Base-by-base conservation (phyloP, 2,113 vertebrate species). In the Trachemys scripta region DNA sequence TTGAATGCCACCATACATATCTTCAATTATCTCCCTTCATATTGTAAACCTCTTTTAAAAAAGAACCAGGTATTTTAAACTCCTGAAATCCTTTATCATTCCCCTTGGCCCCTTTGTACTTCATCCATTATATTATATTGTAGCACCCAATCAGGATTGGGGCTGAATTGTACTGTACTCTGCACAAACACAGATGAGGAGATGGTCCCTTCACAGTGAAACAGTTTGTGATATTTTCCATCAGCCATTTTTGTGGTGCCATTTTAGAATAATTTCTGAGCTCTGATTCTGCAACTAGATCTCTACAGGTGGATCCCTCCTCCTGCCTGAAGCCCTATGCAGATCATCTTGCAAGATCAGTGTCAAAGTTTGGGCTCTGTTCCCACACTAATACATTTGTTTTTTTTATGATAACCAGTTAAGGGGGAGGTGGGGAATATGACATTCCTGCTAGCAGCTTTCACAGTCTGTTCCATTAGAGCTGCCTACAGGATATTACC, bases 41-140 rank as follows among this genome's bases (percentile, higher is more conserved):
- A 92, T 76, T 8, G 16, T 76, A 76, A 76, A 47, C 42, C 1
- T 76, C 0, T 69, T 1, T 76, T 92, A 25, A 85, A 38, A 94
- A 91, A 0, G 1, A 54, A 85, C 10, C 8, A 84, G 27, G 62
- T 81, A 59, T 25, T 12, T 25, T 38, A 51, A 47, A 47, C 1
- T 11, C 2, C n/a, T 50, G 5, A 2, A 85, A 80, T 0, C 0
- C 25, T 84, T 86, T 20, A 3, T 14, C 2, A 80, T 56, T 1
- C 3, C 5, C 38, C 54, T 59, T 87, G 4, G 1, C 79, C 8
- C 45, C 35, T 7, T 19, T 2, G 0, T 19, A 45, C 2, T 31
- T 96, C 72, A 14, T 45, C 6, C 2, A 14, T 47, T 47, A 16
- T 45, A n/a, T 27, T 42, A 3, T 27, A 17, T 25, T 49, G 69